phyloP scores from a whole-genome alignment of 2,113 vertebrate genomes.

The Suncus etruscus region DNA sequence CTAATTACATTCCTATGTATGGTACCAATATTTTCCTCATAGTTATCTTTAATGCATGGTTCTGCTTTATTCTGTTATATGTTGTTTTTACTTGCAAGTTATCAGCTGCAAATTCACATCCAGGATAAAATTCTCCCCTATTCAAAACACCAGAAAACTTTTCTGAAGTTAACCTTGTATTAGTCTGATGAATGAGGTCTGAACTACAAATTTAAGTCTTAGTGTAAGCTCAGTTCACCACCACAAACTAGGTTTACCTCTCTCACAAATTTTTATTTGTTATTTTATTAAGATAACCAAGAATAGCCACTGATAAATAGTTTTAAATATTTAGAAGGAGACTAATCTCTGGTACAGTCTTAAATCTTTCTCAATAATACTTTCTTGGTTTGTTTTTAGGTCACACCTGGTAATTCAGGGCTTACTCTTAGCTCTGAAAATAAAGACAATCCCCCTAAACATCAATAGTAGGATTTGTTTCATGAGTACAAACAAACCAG shows the following conservation, averaged over 20 bases:
- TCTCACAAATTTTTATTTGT: background rate
- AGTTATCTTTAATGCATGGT: background rate
- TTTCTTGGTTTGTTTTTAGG: no score
- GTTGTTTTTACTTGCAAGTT: slow-evolving; percentile 41
- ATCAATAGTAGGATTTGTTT: no score
- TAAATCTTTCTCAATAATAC: background rate
- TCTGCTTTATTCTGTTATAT: background rate
- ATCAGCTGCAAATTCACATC: background rate
- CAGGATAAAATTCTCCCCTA: background rate
- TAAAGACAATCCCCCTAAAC: background rate
- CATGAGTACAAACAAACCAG: slow-evolving; percentile 27
- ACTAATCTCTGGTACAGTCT: background rate
- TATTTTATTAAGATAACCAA: slow-evolving; percentile 25
- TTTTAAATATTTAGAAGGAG: slow-evolving; percentile 35
- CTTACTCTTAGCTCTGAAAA: slow-evolving; percentile 29
- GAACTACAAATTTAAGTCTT: background rate
- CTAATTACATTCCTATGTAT: background rate
- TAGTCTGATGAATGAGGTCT: background rate
- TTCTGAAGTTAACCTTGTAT: background rate
- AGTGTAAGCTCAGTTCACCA: slow-evolving; percentile 1
- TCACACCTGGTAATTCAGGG: no score
- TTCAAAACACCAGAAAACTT: background rate
- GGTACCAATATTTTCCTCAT: background rate
- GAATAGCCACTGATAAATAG: background rate
- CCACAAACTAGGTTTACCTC: background rate